Evolutionary conservation across 2,888 invertebrate genomes (phyloP).

Genomic region (Diploptera punctata): DNA sequence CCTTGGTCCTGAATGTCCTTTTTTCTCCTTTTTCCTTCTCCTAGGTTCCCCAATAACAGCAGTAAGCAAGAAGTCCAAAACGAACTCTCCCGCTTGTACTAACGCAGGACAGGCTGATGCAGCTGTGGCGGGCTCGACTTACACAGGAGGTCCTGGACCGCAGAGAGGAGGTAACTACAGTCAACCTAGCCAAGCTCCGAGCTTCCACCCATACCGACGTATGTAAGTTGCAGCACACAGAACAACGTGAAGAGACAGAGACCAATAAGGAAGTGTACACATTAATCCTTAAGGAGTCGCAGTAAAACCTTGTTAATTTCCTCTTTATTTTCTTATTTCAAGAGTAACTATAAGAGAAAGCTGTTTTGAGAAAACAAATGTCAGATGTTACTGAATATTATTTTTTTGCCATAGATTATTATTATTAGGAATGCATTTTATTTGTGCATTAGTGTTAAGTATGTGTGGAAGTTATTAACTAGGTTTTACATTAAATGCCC

Average conservation of each 20-base stretch:
- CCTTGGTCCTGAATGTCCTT: conserved; percentile 3
- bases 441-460: background rate
- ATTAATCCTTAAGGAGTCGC: conserved; percentile 13
- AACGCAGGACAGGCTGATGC: conserved; percentile 48
- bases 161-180: conserved; percentile 57
- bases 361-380: background rate
- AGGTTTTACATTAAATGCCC: conserved; percentile 6
- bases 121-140: conserved; percentile 45
- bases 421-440: background rate
- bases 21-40: conserved; percentile 16
- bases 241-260: conserved; percentile 6
- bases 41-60: conserved; percentile 19
- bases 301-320: conserved; percentile 11
- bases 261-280: conserved; percentile 24
- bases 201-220: conserved; percentile 61
- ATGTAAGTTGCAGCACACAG: conserved; percentile 41
- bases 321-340: background rate
- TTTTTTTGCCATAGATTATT: background rate
- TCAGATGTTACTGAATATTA: background rate
- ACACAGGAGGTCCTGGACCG: conserved; percentile 55
- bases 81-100: conserved; percentile 40
- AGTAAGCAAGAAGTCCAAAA: conserved; percentile 33
- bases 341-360: background rate
- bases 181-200: conserved; percentile 54
- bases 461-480: conserved; percentile 12